Evolutionary conservation across 2,888 invertebrate species (phyloP).

Genomic region (Ethmia dodecea): DNA sequence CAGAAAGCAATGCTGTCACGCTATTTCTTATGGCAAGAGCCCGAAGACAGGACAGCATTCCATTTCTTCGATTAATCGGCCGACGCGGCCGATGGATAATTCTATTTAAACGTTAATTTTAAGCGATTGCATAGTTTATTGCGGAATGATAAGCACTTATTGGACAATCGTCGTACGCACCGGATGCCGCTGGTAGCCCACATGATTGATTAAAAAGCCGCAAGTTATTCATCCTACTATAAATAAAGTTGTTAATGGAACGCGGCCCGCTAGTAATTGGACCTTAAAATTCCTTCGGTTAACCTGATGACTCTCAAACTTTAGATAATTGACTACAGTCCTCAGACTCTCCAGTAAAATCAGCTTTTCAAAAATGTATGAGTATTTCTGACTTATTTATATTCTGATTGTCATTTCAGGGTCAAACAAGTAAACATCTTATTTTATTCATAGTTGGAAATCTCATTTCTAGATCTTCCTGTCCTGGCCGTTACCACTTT

Average conservation of each 20-base stretch:
- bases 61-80: constrained; percentile 17
- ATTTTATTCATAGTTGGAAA: too few relatives aligned
- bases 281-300: constrained; percentile 56
- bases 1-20: too few relatives aligned
- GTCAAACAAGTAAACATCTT: too few relatives aligned
- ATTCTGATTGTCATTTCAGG: too few relatives aligned
- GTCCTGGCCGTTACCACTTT: too few relatives aligned
- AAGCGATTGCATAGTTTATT: constrained; percentile 26
- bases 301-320: constrained; percentile 35
- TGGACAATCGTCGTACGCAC: constrained; percentile 49
- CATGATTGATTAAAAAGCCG: constrained; percentile 72
- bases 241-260: constrained; percentile 70
- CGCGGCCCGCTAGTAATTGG: constrained; percentile 60
- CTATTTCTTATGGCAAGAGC: constrained; percentile 9
- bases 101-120: constrained; percentile 24
- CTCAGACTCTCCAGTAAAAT: too few relatives aligned
- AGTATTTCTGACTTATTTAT: too few relatives aligned
- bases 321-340: too few relatives aligned
- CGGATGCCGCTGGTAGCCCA: constrained; percentile 51
- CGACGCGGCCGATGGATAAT: constrained; percentile 19
- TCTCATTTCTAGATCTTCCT: too few relatives aligned
- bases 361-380: too few relatives aligned
- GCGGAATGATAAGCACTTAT: constrained; percentile 40
- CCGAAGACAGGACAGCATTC: constrained; percentile 20
- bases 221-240: constrained; percentile 64